Evolutionary conservation across 2,113 vertebrate genomes (phyloP).

Genomic region (Bettongia penicillata): DNA sequence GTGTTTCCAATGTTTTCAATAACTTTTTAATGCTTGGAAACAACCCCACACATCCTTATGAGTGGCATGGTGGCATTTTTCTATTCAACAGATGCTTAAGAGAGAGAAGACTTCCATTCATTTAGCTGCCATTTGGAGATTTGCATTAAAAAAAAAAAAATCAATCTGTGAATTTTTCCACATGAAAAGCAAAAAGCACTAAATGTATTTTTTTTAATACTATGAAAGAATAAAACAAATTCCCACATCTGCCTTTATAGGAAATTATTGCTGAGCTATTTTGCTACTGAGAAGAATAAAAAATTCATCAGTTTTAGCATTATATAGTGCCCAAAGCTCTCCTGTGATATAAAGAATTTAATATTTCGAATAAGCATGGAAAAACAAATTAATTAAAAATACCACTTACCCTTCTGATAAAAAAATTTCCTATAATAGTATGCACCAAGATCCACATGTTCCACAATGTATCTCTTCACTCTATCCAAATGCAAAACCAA

Average conservation of each 20-base stretch:
- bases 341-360: background rate
- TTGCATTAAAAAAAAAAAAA: slow-evolving; percentile 7
- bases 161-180: slow-evolving; percentile 31
- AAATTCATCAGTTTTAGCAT: slow-evolving; percentile 12
- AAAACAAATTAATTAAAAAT: background rate
- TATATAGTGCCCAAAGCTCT: background rate
- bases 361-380: background rate
- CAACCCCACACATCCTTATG: slow-evolving; percentile 1
- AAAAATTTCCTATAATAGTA: slow-evolving; percentile 97
- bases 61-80: background rate
- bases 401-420: slow-evolving; percentile 92
- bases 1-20: slow-evolving; percentile 42
- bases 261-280: slow-evolving; percentile 8
- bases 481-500: slow-evolving; percentile 90
- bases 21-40: background rate
- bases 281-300: background rate
- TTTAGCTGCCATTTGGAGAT: background rate
- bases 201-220: background rate
- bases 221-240: slow-evolving; percentile 1
- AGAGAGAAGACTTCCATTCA: slow-evolving; percentile 3
- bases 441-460: slow-evolving; percentile 95
- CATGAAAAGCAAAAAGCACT: slow-evolving; percentile 6
- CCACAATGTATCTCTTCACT: slow-evolving; percentile 94
- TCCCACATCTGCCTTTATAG: background rate
- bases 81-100: background rate